phyloP scores from a whole-genome alignment of 92 coral and sea anemone species.

The Scolanthus callimorphus region DNA sequence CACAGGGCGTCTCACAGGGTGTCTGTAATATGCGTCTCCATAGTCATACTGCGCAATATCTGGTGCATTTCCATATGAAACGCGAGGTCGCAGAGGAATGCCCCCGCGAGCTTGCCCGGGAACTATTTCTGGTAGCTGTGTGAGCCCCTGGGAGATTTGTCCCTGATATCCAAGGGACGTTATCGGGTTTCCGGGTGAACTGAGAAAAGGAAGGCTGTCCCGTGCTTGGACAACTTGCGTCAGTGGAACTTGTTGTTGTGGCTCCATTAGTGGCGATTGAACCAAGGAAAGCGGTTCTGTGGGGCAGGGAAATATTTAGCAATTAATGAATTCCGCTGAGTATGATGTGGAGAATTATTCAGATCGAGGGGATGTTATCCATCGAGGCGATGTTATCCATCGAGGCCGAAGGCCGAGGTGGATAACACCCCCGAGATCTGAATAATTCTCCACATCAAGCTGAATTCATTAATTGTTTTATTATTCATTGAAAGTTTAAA shows the following conservation, averaged over 20 bases:
- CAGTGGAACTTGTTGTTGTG: background rate
- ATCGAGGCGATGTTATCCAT: no score
- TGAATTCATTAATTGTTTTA: no score
- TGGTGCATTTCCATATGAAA: background rate
- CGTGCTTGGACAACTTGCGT: slow-evolving; percentile 5
- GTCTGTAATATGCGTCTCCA: slow-evolving; percentile 4
- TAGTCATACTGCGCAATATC: slow-evolving; percentile 7
- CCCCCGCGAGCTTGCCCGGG: slow-evolving; percentile 14
- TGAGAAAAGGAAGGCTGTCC: slow-evolving; percentile 2
- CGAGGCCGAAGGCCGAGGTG: no score
- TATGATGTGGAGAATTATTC: no score
- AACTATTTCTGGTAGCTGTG: slow-evolving; percentile 4
- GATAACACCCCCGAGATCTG: no score
- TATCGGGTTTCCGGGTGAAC: slow-evolving; percentile 2
- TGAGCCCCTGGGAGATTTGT: background rate
- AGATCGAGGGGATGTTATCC: no score
- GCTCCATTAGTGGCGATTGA: no score
- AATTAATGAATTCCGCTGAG: no score
- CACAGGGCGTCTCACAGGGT: slow-evolving; percentile 7
- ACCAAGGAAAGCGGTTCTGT: no score
- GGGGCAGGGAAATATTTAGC: no score
- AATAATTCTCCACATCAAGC: no score
- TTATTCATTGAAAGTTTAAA: no score
- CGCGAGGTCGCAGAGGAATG: slow-evolving; percentile 5
- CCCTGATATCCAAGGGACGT: slow-evolving; percentile 5